Evolutionary conservation across 2,797 vertebrate genomes (phyloP).

Genomic region (Buceros bicornis): DNA sequence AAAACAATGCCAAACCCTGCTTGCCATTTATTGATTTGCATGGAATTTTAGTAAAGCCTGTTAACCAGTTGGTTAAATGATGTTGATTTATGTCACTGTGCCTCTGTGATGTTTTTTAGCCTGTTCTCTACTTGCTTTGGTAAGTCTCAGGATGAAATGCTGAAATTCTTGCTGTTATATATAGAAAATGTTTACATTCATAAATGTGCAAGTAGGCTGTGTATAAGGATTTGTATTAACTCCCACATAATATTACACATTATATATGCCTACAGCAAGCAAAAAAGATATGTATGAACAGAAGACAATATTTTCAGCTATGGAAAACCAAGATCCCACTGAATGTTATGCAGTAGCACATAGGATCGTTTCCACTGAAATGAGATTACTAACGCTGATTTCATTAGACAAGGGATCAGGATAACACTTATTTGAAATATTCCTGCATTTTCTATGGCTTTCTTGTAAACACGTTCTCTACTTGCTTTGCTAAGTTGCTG

Average conservation of each 20-base stretch:
- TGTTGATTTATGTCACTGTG: not conserved
- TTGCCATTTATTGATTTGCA: not conserved
- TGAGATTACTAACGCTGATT: not conserved
- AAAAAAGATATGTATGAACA: not conserved
- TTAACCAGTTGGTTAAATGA: not conserved
- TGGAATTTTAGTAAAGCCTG: constrained; percentile 1
- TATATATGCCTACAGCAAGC: not conserved
- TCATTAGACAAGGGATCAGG: not conserved
- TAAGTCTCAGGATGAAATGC: not conserved
- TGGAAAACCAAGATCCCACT: not conserved
- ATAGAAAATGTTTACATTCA: not conserved
- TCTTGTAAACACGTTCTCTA: not conserved
- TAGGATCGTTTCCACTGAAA: not conserved
- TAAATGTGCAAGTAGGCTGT: not conserved
- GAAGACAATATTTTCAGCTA: not conserved
- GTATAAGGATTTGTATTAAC: not conserved
- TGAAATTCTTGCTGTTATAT: not conserved
- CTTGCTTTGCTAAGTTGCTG: not conserved
- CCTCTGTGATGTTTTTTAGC: not conserved
- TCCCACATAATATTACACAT: not conserved
- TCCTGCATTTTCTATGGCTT: not conserved
- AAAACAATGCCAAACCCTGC: not conserved
- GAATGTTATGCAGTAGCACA: not conserved
- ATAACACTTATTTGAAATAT: not conserved
- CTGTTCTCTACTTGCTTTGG: not conserved